Evolutionary conservation across 2,888 invertebrate genomes (phyloP).

Genomic region (Phrixothrix hirtus): DNA sequence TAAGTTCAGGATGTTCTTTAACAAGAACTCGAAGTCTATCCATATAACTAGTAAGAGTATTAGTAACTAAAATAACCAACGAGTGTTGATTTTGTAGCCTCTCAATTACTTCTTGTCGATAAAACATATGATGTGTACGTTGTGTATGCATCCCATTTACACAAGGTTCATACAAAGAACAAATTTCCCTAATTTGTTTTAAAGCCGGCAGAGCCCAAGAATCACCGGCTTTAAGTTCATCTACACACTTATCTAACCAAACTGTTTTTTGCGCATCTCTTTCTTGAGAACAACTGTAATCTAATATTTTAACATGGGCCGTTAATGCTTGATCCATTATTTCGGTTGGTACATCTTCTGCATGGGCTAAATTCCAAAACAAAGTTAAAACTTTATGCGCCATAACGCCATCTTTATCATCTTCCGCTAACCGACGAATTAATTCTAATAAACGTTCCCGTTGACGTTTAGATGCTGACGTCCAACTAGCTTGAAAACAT

Average conservation of each 20-base stretch:
- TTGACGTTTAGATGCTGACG: slow-evolving; percentile 93
- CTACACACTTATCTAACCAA: slow-evolving; percentile 95
- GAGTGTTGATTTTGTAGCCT: slow-evolving; percentile 89
- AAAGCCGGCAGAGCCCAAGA: slow-evolving; percentile 93
- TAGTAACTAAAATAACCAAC: slow-evolving; percentile 90
- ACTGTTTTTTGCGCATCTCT: slow-evolving; percentile 93
- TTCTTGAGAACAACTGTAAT: slow-evolving; percentile 97
- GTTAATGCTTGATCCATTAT: slow-evolving; percentile 95
- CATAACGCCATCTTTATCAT: slow-evolving; percentile 99
- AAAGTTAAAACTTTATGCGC: slow-evolving; percentile 94
- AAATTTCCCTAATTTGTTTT: slow-evolving; percentile 94
- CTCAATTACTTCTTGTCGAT: slow-evolving; percentile 70
- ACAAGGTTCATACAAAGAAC: slow-evolving; percentile 88
- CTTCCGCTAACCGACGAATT: slow-evolving; percentile 92
- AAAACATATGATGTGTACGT: slow-evolving; percentile 62
- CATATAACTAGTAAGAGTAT: slow-evolving; percentile 90
- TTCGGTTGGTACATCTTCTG: slow-evolving; percentile 94
- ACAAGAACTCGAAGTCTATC: slow-evolving; percentile 74
- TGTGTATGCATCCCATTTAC: slow-evolving; percentile 62
- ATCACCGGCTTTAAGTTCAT: slow-evolving; percentile 84
- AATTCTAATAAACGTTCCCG: slow-evolving; percentile 93
- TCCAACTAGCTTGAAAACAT: slow-evolving; percentile 94
- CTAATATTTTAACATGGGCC: slow-evolving; percentile 95
- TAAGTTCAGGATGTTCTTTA: slow-evolving; percentile 73
- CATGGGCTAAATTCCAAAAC: slow-evolving; percentile 96